Evolutionary conservation across 2,113 vertebrate species (phyloP).

Genomic region (Nesogale talazaci): DNA sequence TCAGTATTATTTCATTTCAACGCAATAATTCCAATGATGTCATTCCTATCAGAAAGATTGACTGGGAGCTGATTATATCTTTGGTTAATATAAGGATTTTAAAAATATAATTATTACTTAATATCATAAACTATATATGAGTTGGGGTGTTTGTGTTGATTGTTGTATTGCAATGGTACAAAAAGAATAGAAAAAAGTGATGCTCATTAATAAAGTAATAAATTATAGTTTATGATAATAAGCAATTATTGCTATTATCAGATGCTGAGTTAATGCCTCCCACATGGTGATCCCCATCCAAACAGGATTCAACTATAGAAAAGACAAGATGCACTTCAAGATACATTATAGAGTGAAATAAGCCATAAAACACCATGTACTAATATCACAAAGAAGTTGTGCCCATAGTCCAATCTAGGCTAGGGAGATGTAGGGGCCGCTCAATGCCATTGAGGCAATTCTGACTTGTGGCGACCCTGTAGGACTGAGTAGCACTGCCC

Average conservation of each 20-base stretch:
- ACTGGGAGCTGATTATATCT: neutral
- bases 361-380: neutral
- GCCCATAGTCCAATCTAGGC: neutral
- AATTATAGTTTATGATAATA: neutral
- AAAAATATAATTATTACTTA: neutral
- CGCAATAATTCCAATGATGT: constrained; percentile 15
- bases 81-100: constrained; percentile 2
- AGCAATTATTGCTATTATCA: neutral
- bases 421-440: neutral
- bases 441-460: neutral
- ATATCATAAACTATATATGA: neutral
- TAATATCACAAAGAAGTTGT: too few species aligned
- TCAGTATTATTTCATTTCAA: neutral
- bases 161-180: neutral
- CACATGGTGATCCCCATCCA: neutral
- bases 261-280: neutral
- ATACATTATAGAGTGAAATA: neutral
- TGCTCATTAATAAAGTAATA: neutral
- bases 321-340: neutral
- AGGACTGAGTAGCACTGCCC: too few species aligned
- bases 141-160: neutral
- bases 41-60: constrained; percentile 23
- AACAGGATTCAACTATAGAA: neutral
- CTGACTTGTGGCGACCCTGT: neutral
- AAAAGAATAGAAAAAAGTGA: neutral